Base-by-base conservation (phyloP, 2,888 invertebrate genomes). In the Argyresthia goedartella region DNA sequence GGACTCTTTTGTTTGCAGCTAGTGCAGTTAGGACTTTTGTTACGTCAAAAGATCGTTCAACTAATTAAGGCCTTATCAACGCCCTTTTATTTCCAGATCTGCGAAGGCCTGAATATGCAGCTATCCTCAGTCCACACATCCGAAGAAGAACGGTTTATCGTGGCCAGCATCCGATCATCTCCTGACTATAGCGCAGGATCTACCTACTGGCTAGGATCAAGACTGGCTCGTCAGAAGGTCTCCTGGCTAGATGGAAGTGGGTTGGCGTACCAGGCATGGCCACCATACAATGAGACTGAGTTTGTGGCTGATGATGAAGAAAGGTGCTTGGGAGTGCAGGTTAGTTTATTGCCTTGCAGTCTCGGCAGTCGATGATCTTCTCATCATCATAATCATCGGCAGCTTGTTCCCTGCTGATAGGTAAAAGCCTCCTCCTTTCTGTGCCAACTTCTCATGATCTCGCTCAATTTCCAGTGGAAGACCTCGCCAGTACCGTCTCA, bases 151-250 rank as follows among this genome's bases (percentile, higher is more conserved):
- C 87, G 89, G 52, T 93, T 93, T 70, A 85, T 94, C 15, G 90
- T 91, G 7, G 80, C 90, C 11, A 91, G 90, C 56, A 91, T 94
- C 54, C 84, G 93, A 44, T 90, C 90, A 67, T 90, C 90, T 64
- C 86, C 88, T 49, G 93, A 93, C 61, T 93, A 93, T 76, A 89
- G 91, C 66, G 91, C 92, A 55, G 91, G 91, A 56, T 87, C 91
- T 2, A 86, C 92, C 53, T 93, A 93, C 80, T 94, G 93, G 94
- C 82, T 93, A 15, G 93, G 93, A 0, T 92, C 90, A 1, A 68
- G 66, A 13, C 67, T 88, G 39, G 64, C 56, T 4, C 61, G 55
- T 8, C 63, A 56, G 9, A 15, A 10, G 8, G 46, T 34, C 34
- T 65, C 64, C 15, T 94, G 94, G 94, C 80, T 88, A 11, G 93